phyloP scores from a whole-genome alignment of 2,797 vertebrate genomes.

The Oceanodroma leucorhoa region DNA sequence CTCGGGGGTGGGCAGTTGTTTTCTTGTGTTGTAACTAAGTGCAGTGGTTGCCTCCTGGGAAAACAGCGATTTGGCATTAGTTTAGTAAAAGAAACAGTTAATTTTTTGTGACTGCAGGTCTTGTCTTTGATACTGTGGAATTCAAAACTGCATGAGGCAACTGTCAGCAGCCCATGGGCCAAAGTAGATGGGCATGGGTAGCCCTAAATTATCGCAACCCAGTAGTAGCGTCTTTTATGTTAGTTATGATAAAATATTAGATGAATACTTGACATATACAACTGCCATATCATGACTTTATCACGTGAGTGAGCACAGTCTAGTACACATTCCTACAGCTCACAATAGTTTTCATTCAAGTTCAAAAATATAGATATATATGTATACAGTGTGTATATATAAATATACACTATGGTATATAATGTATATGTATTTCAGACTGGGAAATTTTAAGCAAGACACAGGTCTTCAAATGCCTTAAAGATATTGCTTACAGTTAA shows the following conservation, averaged over 20 bases:
- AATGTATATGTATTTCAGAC: background rate
- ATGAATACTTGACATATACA: background rate
- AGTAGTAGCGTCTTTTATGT: background rate
- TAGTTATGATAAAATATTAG: background rate
- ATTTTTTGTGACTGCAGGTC: background rate
- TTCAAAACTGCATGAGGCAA: background rate
- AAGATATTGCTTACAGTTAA: constrained; percentile 61
- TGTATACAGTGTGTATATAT: background rate
- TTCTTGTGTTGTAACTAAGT: background rate
- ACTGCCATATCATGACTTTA: background rate
- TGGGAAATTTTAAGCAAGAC: constrained; percentile 20
- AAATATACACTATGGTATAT: constrained; percentile 18
- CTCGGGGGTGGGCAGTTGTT: background rate
- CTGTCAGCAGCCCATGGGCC: background rate
- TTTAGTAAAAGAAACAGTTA: background rate
- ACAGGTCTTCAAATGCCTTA: constrained; percentile 12
- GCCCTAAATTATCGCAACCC: background rate
- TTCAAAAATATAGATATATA: background rate
- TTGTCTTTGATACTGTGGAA: background rate
- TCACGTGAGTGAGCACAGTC: background rate
- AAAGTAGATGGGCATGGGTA: background rate
- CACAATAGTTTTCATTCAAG: constrained; percentile 31
- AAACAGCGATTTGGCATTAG: background rate
- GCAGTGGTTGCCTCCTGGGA: background rate
- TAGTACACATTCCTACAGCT: background rate